These are phyloP conservation scores for Genyomyrus donnyi DNA, from an alignment of 2,113 vertebrate genomes.

Conservation along the genomic window DNA sequence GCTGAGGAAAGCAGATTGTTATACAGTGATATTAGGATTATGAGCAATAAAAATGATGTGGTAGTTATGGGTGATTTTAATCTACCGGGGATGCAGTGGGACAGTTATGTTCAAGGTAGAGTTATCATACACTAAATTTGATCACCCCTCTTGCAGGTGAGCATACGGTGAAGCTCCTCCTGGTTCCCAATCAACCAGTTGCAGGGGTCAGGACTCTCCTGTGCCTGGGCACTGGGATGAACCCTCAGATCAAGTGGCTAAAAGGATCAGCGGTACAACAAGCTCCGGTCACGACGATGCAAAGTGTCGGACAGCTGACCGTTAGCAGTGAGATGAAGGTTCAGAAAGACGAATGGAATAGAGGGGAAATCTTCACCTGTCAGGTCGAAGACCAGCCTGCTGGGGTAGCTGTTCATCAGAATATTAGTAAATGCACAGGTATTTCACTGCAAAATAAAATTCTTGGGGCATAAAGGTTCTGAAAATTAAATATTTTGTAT, in stretches of 20 bases:
- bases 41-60: no score
- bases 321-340: slow-evolving; percentile 42
- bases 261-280: neutral
- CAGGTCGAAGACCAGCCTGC: slow-evolving; percentile 35
- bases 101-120: no score
- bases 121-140: no score
- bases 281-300: neutral
- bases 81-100: no score
- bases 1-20: no score
- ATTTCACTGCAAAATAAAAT: no score
- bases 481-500: no score
- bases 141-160: slow-evolving; percentile 29
- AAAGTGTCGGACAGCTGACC: slow-evolving; percentile 33
- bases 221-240: slow-evolving; percentile 45
- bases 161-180: slow-evolving; percentile 41
- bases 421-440: slow-evolving; percentile 46
- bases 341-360: slow-evolving; percentile 42
- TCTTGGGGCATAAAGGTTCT: no score
- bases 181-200: slow-evolving; percentile 18
- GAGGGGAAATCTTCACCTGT: slow-evolving; percentile 39
- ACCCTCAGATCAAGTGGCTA: slow-evolving; percentile 51
- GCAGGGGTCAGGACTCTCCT: slow-evolving; percentile 32
- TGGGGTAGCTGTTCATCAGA: rapidly evolving
- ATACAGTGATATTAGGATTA: no score
- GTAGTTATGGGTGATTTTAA: no score